phyloP scores from a whole-genome alignment of 2,888 invertebrate species.

The Embidobia sp. region DNA sequence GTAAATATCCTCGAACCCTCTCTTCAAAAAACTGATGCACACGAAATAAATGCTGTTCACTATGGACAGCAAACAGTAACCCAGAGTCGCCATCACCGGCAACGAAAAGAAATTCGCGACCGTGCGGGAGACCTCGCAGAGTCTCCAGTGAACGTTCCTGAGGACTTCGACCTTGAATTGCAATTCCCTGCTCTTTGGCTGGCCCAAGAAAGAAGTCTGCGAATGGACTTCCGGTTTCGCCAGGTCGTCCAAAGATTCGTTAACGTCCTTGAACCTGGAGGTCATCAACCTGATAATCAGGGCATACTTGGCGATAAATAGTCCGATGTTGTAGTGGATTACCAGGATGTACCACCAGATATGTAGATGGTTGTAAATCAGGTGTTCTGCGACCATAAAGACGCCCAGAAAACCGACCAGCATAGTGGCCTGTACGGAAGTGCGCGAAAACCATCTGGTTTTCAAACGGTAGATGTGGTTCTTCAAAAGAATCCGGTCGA shows the following conservation, averaged over 20 bases:
- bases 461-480: constrained; percentile 1
- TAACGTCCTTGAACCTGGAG: constrained; percentile 2
- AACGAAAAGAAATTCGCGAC: constrained; percentile 15
- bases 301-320: constrained; percentile 10
- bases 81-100: constrained; percentile 3
- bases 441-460: not conserved
- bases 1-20: not conserved
- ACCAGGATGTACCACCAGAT: constrained; percentile 10
- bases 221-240: not conserved
- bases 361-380: not conserved
- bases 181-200: not conserved
- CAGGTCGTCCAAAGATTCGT: not conserved
- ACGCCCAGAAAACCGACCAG: not conserved
- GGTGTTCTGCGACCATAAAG: not conserved
- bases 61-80: constrained; percentile 15
- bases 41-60: constrained; percentile 15
- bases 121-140: constrained; percentile 10
- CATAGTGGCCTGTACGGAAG: not conserved
- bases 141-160: constrained; percentile 25
- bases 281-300: constrained; percentile 4
- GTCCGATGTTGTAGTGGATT: constrained; percentile 8
- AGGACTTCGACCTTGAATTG: constrained; percentile 5
- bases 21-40: constrained; percentile 1
- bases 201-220: not conserved
- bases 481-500: constrained; percentile 7